phyloP scores from a whole-genome alignment of 1,140 invertebrate species.

The Idris sp. region DNA sequence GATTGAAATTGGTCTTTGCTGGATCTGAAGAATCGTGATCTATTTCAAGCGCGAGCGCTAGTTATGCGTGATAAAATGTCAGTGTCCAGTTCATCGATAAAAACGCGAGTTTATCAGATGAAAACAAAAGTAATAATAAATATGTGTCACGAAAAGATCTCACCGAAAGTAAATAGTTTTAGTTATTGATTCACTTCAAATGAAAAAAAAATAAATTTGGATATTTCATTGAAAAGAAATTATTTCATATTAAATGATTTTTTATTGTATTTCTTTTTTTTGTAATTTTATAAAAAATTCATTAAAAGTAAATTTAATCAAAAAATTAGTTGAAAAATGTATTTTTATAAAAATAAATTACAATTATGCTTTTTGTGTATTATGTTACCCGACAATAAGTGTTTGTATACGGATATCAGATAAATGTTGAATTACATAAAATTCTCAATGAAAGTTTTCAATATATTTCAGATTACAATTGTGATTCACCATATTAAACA shows the following conservation, averaged over 20 bases:
- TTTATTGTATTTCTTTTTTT: no score
- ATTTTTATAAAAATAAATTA: no score
- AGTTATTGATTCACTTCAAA: no score
- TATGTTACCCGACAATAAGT: no score
- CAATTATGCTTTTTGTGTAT: no score
- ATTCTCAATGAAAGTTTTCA: constrained; percentile 33
- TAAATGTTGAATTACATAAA: constrained; percentile 29
- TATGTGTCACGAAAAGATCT: constrained; percentile 14
- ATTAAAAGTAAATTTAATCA: neutral
- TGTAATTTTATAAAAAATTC: no score
- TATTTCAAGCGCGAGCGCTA: constrained; percentile 42
- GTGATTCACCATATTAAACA: constrained; percentile 34
- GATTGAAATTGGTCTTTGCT: constrained; percentile 14
- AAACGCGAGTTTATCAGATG: constrained; percentile 10
- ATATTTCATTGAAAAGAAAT: no score
- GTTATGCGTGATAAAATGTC: constrained; percentile 17
- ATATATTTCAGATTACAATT: constrained; percentile 31
- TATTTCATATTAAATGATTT: no score
- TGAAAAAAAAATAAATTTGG: no score
- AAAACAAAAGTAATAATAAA: constrained; percentile 13
- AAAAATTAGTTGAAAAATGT: no score
- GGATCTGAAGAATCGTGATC: constrained; percentile 14
- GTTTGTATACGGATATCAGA: constrained; percentile 10
- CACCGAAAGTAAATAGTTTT: constrained; percentile 11
- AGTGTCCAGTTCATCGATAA: constrained; percentile 22